Conservation (phyloP, 2,888 invertebrate genomes). For the Archips crataeganus region DNA sequence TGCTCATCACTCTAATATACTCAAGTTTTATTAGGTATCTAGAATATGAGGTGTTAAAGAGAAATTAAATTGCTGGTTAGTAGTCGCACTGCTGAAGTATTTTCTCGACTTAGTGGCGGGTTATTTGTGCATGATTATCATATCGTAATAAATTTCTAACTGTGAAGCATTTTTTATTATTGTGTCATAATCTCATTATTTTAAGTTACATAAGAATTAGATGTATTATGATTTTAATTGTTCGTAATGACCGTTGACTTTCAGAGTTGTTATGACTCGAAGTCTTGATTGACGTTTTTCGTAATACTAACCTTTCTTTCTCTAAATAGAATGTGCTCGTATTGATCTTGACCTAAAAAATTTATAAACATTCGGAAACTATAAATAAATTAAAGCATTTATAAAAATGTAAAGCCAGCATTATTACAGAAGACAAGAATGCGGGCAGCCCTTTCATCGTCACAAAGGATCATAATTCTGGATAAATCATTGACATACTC, state of each 20-base stretch:
- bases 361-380: background rate
- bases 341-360: conserved; percentile 2
- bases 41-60: background rate
- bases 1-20: background rate
- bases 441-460: conserved; percentile 19
- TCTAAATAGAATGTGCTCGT: conserved; percentile 5
- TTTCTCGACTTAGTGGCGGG: background rate
- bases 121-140: background rate
- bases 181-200: too few species aligned
- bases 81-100: background rate
- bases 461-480: conserved; percentile 39
- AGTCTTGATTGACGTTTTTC: background rate
- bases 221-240: background rate
- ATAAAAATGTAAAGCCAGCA: background rate
- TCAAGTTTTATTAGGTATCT: background rate
- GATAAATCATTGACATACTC: conserved; percentile 36
- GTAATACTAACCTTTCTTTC: background rate
- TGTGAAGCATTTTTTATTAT: background rate
- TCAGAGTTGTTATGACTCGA: background rate
- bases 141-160: background rate
- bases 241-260: background rate
- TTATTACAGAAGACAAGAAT: conserved; percentile 4
- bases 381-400: conserved; percentile 1
- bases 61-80: background rate
- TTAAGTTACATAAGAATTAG: background rate